phyloP scores from a whole-genome alignment of 1,140 invertebrate genomes.

The Drosophila kohkoa region DNA sequence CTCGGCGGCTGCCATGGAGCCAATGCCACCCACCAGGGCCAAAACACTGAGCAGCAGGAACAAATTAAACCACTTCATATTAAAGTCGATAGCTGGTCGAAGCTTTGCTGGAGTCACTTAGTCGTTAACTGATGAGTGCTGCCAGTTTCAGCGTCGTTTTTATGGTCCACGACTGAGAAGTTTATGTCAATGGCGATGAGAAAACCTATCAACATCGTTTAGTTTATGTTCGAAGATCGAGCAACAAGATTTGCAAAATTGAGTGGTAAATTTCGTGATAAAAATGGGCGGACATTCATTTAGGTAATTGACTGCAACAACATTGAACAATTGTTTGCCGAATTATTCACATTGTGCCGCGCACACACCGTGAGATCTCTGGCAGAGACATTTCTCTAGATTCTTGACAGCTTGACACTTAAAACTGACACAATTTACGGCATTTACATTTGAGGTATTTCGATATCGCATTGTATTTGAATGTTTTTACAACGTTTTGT shows the following conservation, averaged over 20 bases:
- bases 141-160: conserved; percentile 34
- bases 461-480: neutral
- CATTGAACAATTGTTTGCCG: conserved; percentile 43
- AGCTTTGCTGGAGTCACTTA: conserved; percentile 9
- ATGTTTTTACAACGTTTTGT: neutral
- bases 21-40: conserved; percentile 66
- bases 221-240: conserved; percentile 68
- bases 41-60: conserved; percentile 70
- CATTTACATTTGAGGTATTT: conserved; percentile 10
- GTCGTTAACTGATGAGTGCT: conserved; percentile 51
- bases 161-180: conserved; percentile 24
- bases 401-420: conserved; percentile 16
- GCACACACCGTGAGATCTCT: conserved; percentile 34
- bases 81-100: conserved; percentile 3
- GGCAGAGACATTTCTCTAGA: neutral
- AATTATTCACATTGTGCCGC: conserved; percentile 39
- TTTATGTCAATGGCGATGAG: conserved; percentile 60
- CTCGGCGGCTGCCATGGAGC: conserved; percentile 51
- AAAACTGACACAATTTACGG: conserved; percentile 14
- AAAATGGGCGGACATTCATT: conserved; percentile 79
- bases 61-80: conserved; percentile 78
- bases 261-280: conserved; percentile 78
- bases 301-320: conserved; percentile 67
- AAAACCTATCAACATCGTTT: conserved; percentile 74
- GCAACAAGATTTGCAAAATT: conserved; percentile 55